Evolutionary conservation across 1,140 invertebrate species (phyloP).

Genomic region (Leptinotarsa lineolata): DNA sequence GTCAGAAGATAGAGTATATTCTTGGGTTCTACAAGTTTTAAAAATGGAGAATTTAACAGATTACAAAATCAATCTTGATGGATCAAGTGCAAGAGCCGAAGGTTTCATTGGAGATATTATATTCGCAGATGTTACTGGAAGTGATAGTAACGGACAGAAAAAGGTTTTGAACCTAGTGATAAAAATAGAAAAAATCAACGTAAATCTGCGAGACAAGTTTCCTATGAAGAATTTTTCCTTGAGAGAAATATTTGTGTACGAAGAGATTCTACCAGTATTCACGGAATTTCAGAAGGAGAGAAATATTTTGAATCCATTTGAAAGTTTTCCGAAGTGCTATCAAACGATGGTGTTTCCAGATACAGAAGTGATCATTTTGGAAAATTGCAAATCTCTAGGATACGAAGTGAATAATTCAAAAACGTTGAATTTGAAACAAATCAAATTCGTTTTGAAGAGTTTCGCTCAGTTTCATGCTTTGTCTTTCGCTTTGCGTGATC

Average conservation of each 20-base stretch:
- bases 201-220: conserved; percentile 5
- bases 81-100: background rate
- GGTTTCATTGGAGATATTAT: background rate
- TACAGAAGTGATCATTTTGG: conserved; percentile 60
- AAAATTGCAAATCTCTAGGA: conserved; percentile 58
- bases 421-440: conserved; percentile 56
- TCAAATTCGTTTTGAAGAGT: conserved; percentile 55
- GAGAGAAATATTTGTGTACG: background rate
- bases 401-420: conserved; percentile 57
- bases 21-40: background rate
- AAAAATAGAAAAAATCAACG: conserved; percentile 5
- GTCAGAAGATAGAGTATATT: background rate
- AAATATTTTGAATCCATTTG: background rate
- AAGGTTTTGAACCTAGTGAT: background rate
- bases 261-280: conserved; percentile 17
- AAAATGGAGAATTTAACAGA: background rate
- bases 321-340: conserved; percentile 51
- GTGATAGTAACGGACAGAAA: background rate
- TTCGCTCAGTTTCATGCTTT: conserved; percentile 62
- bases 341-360: conserved; percentile 47
- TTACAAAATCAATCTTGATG: background rate
- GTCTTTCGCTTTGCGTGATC: conserved; percentile 58
- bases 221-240: background rate
- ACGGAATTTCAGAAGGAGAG: conserved; percentile 33
- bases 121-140: background rate